Conservation (phyloP, 2,113 vertebrate species). For the Mus spicilegus region DNA sequence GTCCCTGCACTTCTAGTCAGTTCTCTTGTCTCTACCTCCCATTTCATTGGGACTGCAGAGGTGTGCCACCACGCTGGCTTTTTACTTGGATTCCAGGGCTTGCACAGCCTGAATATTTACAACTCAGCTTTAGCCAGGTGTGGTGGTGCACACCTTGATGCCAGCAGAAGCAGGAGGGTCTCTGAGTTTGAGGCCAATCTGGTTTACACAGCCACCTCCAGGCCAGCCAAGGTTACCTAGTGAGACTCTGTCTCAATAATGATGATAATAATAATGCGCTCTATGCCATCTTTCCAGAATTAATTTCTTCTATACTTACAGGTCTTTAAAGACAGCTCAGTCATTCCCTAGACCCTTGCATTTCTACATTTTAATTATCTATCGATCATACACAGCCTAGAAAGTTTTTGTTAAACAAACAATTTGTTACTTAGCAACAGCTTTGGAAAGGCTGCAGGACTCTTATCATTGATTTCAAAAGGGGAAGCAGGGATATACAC, state of each 20-base stretch:
- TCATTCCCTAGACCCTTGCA: background rate
- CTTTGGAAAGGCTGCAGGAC: background rate
- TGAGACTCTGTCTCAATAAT: background rate
- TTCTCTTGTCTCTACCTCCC: background rate
- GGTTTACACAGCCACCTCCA: background rate
- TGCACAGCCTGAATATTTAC: background rate
- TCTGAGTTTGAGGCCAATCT: background rate
- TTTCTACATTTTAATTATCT: background rate
- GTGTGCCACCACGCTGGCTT: background rate
- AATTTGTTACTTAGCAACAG: conserved; percentile 52
- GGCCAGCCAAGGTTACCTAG: background rate
- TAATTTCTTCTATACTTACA: conserved; percentile 25
- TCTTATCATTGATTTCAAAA: background rate
- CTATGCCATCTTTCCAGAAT: background rate
- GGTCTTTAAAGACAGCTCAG: background rate
- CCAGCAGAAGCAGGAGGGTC: background rate
- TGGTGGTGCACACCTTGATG: background rate
- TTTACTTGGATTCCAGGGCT: background rate
- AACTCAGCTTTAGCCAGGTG: background rate
- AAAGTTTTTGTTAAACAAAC: conserved; percentile 44
- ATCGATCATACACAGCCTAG: background rate
- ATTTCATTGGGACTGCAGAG: background rate
- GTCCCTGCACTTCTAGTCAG: background rate
- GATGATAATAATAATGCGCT: background rate
- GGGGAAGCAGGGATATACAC: background rate